A percentile compares a stretch with the other conserved stretches of the same genome.
phyloP scores from a whole-genome alignment of 2,888 invertebrate species.

The Drosophila merina region DNA sequence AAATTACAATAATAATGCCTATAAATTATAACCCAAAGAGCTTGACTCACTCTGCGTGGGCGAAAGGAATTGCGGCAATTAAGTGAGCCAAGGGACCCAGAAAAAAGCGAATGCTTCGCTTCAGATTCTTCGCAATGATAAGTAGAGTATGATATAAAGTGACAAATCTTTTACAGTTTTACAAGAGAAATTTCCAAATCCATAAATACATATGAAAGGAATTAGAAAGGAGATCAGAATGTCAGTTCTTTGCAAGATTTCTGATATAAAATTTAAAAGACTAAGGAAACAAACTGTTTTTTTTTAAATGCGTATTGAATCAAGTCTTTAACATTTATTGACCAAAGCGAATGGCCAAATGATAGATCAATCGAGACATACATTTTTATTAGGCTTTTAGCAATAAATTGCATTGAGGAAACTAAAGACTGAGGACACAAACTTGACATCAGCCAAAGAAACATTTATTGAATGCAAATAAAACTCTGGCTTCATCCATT shows the following conservation, averaged over 20 bases:
- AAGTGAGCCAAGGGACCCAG: constrained; percentile 51
- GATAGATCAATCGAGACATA: too few relatives aligned
- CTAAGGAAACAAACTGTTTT: neutral
- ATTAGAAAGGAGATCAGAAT: neutral
- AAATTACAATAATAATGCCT: constrained; percentile 78
- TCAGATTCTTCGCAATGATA: constrained; percentile 37
- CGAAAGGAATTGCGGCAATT: constrained; percentile 62
- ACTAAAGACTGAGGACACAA: constrained; percentile 53
- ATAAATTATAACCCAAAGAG: constrained; percentile 63
- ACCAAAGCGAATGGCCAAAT: neutral
- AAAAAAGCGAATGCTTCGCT: constrained; percentile 28
- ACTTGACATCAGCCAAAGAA: constrained; percentile 27
- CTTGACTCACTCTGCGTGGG: constrained; percentile 62
- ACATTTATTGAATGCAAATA: constrained; percentile 44
- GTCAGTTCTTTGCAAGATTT: neutral
- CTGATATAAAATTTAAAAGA: neutral
- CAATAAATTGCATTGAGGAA: constrained; percentile 19
- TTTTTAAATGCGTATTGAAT: neutral
- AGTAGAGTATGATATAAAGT: constrained; percentile 9
- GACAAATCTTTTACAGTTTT: constrained; percentile 30
- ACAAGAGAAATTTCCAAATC: constrained; percentile 19
- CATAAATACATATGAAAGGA: neutral
- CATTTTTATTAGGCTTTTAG: neutral
- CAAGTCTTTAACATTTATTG: neutral
- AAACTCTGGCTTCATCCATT: constrained; percentile 19